Conservation (phyloP, 2,113 vertebrate species). For the Varanus komodoensis region DNA sequence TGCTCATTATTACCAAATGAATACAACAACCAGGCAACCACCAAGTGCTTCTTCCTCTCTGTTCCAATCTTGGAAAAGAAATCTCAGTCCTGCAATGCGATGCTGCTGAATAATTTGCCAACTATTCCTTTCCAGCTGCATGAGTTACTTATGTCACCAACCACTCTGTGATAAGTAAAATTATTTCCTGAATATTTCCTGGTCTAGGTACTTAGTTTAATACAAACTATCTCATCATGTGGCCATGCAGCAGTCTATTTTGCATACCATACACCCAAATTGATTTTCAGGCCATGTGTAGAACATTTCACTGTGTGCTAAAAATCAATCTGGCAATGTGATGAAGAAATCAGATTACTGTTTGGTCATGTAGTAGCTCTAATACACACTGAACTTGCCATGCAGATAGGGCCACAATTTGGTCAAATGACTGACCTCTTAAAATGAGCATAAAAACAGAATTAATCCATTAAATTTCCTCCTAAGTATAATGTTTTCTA, state of each 20-base stretch:
- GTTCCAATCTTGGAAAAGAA: not conserved
- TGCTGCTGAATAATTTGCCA: not conserved
- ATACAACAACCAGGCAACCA: not conserved
- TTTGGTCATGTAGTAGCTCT: not conserved
- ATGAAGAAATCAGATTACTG: not conserved
- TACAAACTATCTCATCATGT: not conserved
- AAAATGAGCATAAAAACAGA: not conserved
- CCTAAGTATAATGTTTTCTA: not conserved
- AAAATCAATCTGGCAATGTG: slow-evolving; percentile 27
- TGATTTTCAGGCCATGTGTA: slow-evolving; percentile 16
- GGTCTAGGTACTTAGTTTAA: not conserved
- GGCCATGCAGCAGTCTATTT: slow-evolving; percentile 6
- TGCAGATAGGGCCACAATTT: not conserved
- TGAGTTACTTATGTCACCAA: not conserved
- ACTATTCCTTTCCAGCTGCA: not conserved
- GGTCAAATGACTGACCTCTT: not conserved
- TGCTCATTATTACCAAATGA: not conserved
- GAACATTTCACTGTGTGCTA: slow-evolving; percentile 5
- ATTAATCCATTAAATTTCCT: not conserved
- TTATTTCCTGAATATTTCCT: not conserved
- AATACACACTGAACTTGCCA: slow-evolving; percentile 9
- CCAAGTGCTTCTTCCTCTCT: not conserved
- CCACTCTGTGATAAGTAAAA: not conserved
- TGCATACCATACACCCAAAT: slow-evolving; percentile 1
- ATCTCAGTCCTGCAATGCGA: not conserved